Conservation (phyloP, 2,888 invertebrate genomes). For the Tyria jacobaeae region DNA sequence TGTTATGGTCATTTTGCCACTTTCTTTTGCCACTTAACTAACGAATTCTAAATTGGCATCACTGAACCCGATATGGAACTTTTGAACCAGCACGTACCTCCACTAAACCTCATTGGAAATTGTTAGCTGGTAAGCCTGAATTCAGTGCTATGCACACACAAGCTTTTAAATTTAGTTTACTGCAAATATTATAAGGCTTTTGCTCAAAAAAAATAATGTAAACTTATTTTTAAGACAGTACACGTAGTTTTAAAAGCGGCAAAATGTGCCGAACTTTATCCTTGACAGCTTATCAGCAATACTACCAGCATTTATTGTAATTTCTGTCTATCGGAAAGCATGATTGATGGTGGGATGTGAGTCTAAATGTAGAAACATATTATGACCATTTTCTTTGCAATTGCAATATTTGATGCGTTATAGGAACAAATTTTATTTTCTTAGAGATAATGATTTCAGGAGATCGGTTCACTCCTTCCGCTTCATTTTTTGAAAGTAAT, state of each 20-base stretch:
- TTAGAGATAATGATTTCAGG: constrained; percentile 18
- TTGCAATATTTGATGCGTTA: constrained; percentile 15
- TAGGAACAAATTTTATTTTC: constrained; percentile 18
- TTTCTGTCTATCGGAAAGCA: too few species aligned
- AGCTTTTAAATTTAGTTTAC: neutral
- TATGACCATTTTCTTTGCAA: too few species aligned
- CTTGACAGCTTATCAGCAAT: too few species aligned
- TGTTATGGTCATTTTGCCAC: neutral
- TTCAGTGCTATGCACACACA: too few species aligned
- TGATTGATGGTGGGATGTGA: too few species aligned
- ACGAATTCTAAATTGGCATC: constrained; percentile 24
- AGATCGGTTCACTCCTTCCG: constrained; percentile 20
- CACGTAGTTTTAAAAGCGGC: too few species aligned
- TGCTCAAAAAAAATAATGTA: too few species aligned
- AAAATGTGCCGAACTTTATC: too few species aligned
- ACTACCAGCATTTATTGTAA: too few species aligned
- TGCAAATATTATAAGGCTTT: neutral
- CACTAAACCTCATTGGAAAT: constrained; percentile 2
- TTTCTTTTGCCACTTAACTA: neutral
- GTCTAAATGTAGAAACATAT: too few species aligned
- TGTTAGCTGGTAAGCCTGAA: constrained; percentile 9
- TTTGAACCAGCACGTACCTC: constrained; percentile 17
- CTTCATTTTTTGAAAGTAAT: constrained; percentile 18
- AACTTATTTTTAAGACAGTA: too few species aligned
- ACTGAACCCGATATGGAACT: constrained; percentile 31